Conservation (phyloP, 2,888 invertebrate species). For the Eupithecia insigniata region DNA sequence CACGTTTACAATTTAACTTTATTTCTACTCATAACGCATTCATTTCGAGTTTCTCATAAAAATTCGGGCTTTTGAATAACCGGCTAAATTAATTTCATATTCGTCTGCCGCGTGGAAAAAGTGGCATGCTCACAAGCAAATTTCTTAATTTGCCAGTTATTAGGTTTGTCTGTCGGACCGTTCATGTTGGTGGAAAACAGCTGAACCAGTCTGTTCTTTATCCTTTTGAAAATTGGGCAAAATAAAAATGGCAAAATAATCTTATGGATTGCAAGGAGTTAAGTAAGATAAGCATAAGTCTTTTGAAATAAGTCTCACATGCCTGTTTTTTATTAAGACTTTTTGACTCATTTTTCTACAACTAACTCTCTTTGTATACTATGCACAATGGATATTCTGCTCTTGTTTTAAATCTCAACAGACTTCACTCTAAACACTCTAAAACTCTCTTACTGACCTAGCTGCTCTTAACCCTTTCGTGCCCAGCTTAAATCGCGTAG, state of each 20-base stretch:
- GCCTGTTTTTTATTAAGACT: too few species aligned
- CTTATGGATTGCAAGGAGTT: too few species aligned
- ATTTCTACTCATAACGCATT: conserved; percentile 15
- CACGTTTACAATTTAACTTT: neutral
- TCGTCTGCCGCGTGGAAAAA: conserved; percentile 30
- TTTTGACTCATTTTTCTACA: too few species aligned
- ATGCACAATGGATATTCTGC: too few species aligned
- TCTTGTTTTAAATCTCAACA: too few species aligned
- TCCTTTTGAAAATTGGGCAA: neutral
- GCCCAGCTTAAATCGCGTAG: conserved; percentile 38
- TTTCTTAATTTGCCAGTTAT: conserved; percentile 56
- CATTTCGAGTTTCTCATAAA: conserved; percentile 21
- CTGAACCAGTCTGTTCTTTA: conserved; percentile 14
- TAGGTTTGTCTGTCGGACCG: conserved; percentile 50
- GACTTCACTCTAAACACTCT: too few species aligned
- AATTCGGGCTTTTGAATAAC: conserved; percentile 33
- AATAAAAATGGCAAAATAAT: neutral
- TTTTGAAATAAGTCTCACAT: too few species aligned
- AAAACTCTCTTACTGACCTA: neutral
- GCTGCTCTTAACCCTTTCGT: conserved; percentile 1
- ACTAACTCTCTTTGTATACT: too few species aligned
- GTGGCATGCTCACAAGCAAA: conserved; percentile 38
- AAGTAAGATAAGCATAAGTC: too few species aligned
- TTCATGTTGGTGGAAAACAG: conserved; percentile 9
- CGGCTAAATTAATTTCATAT: conserved; percentile 39